Percentiles rank a stretch among this genome's conserved stretches.
phyloP scores from a whole-genome alignment of 2,113 vertebrate species.

The Eleginops maclovinus region DNA sequence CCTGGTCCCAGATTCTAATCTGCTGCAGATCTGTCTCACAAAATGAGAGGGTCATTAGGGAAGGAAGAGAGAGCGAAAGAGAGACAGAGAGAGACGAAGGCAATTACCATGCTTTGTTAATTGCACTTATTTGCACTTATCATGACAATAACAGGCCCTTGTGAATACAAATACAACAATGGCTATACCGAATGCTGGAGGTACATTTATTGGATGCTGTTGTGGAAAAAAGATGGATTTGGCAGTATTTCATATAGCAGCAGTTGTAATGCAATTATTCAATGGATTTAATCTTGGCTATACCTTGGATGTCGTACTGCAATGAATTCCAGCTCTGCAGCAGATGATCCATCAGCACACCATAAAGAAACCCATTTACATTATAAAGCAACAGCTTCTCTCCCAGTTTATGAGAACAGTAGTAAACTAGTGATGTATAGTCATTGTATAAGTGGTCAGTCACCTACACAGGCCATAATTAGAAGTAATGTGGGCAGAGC shows the following conservation, averaged over 20 bases:
- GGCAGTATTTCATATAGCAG: slow-evolving; percentile 44
- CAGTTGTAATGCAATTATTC: slow-evolving; percentile 61
- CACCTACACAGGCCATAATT: slow-evolving; percentile 45
- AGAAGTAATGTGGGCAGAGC: slow-evolving; percentile 36
- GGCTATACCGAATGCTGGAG: slow-evolving; percentile 40
- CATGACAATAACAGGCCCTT: slow-evolving; percentile 62
- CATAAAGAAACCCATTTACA: slow-evolving; percentile 68
- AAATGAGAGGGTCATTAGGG: slow-evolving; percentile 73
- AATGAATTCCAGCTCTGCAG: slow-evolving; percentile 57
- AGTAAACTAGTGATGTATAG: slow-evolving; percentile 67
- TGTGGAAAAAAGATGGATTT: slow-evolving; percentile 36
- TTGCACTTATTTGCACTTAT: slow-evolving; percentile 76
- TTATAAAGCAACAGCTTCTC: slow-evolving; percentile 64
- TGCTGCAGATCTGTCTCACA: slow-evolving; percentile 65
- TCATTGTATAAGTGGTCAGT: slow-evolving; percentile 56
- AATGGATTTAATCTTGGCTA: slow-evolving; percentile 63
- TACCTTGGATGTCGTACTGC: slow-evolving; percentile 50
- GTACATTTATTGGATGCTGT: slow-evolving; percentile 14
- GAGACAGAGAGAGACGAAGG: slow-evolving; percentile 31
- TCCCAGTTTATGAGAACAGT: slow-evolving; percentile 63
- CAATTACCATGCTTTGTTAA: slow-evolving; percentile 78
- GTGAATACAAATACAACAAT: slow-evolving; percentile 62
- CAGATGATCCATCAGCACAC: slow-evolving; percentile 62
- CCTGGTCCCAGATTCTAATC: slow-evolving; percentile 67
- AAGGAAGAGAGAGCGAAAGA: slow-evolving; percentile 4